Base-by-base conservation (phyloP, 2,797 vertebrate species). In the Ficedula albicollis region DNA sequence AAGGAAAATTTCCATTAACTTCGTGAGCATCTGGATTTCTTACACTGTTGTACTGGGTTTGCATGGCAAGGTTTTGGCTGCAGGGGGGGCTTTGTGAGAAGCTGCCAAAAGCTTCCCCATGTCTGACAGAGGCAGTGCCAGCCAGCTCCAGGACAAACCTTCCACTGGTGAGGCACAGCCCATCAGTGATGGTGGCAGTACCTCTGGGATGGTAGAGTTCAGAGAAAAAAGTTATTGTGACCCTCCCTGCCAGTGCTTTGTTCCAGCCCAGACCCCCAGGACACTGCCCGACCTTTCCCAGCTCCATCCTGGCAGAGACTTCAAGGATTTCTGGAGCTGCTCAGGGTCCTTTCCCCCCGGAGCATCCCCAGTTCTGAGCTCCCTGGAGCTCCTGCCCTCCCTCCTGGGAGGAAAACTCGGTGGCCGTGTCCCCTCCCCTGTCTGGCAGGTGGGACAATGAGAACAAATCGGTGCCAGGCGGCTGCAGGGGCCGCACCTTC, bases 391-490 rank as follows among this genome's bases (percentile, higher is more conserved):
- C 59, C 58, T 5, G n/a, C 27, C 77, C 56, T 38, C 38, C 29
- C 44, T 32, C 48, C 63, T 2, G 17, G 4, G 20, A 44, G 44
- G 20, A 44, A 20, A 21, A 21, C 44, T 6, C 44, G 5, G 12
- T 11, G 27, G 10, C 49, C 30, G 49, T 8, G 52, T 51, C 74
- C 1, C 78, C 76, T 44, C 59, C 2, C 74, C 1, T 75, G 44
- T 21, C 44, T 44, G 44, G 44, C 44, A 44, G 44, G 20, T 20
- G 44, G 14, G 29, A 41, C 68, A 86, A 93, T 43, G 94, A 88
- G 44, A 67, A 97, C 91, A 90, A 93, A 97, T 78, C 2, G 77
- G 72, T 70, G 76, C 92, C 93, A 55, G 21, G 90, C 0, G 52
- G 63, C 93, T 19, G 6, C 27, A 26, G 79, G 93, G 86, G 90